These are phyloP conservation scores for human DNA, from an alignment of 2,113 vertebrate species.

Conservation along the genomic window GRCh38 chr3:110854501-110855000, in stretches of 20 bases:
- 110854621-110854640: not conserved
- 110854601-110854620: not conserved
- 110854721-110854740: slow-evolving; percentile 61
- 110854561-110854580: slow-evolving; percentile 12
- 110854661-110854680: not conserved
- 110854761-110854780: slow-evolving; percentile 67
- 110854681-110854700: slow-evolving; percentile 23
- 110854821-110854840: slow-evolving; percentile 50
- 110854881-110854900: not conserved
- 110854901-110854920: not conserved
- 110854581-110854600: not conserved
- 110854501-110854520: not conserved
- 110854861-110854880: not conserved
- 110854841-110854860: not conserved
- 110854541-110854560: not conserved
- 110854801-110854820: slow-evolving; percentile 56
- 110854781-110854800: slow-evolving; percentile 63
- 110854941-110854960: not conserved
- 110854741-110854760: slow-evolving; percentile 53
- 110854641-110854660: slow-evolving; percentile 13
- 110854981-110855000: no score
- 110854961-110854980: not conserved
- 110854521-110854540: slow-evolving; percentile 30
- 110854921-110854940: not conserved
- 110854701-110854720: slow-evolving; percentile 59